Base-by-base conservation (phyloP, 53 echinoderm and acorn worm genomes). In the Paracentrotus lividus region DNA sequence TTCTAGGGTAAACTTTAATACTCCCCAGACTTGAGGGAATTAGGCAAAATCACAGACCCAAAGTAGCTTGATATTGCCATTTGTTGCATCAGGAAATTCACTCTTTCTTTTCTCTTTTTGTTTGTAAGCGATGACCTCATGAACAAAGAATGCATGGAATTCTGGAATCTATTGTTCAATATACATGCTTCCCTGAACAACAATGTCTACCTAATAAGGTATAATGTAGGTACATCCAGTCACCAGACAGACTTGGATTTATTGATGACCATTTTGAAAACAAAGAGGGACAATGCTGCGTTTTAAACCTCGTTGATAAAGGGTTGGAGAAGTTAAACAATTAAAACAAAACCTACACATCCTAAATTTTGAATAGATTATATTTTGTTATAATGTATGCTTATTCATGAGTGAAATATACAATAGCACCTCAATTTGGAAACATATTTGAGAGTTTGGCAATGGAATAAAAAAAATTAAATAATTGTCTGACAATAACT, bases 171-270 rank as follows among this genome's bases (percentile, higher is more conserved):
- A 81, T 81, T 81, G 81, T 81, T 81, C 12, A 81, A 81, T 26
- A n/a, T n/a, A 2, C 8, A 81, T 8, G 81, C 81, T 81, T 47
- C 49, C 47, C 26, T 81, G 81, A 45, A 81, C 81, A 81, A 45
- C 81, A 49, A 49, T 81, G 81, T 81, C 2, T 44, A n/a, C 10
- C 47, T 27, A 12, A n/a, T n/a, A 47, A 81, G 26, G 47, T 81
- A 47, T 26, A 45, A 49, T 4, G 6, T 21, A 13, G 27, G 27
- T 47, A 81, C 5, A 16, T 13, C n/a, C 21, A 13, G 44, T 40
- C 5, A 42, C 76, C 40, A 76, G 32, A 21, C 8, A 47, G 9
- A 40, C 5, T 72, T 18, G 72, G 72, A 32, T 38, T 36, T 32
- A 67, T 23, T 23, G 34, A 6, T 12, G 33, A 23, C 72, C 5